Base-by-base conservation (phyloP, 2,888 invertebrate species). In the Cantharis nigra region DNA sequence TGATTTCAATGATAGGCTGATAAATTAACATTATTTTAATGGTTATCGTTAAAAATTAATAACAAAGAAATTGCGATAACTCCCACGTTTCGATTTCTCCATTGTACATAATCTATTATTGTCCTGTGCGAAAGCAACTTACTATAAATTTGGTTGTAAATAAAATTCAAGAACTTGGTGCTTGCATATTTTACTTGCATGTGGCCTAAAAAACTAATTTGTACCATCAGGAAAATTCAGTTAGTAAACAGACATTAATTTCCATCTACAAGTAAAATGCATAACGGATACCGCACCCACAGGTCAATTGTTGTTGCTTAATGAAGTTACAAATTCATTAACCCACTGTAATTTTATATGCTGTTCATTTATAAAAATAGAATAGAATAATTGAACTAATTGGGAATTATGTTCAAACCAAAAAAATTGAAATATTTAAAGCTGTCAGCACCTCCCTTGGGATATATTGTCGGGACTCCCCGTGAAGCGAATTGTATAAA, bases 261-360 rank as follows among this genome's bases (percentile, higher is more conserved):
- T 64, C 65, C 33, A 64, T 64, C 49, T 72, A 49, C 65, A 20
- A 67, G 72, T 72, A 49, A 67, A 72, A 72, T 72, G 65, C 72
- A 67, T 72, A 72, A 67, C 74, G 74, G 74, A 74, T 74, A 69
- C 74, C 67, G 65, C 72, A 69, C 74, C 74, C 69, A 74, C 74
- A 11, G 18, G 16, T 18, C 28, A 69, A 72, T 72, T 72, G 72
- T 28, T 49, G 23, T 23, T 23, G 67, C 67, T 69, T 74, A 74
- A 74, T 74, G 74, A 74, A 63, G 74, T 26, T 74, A 69, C 69
- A 74, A 72, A 74, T 69, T 74, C 63, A 69, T 72, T 69, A 63
- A 30, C 74, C 74, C 69, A 74, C 74, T 49, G 74, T 13, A 14
- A 62, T 62, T 74, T 72, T 72, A 49, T 69, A 63, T 69, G 69